Conservation (phyloP, 1,140 invertebrate genomes). For the Paralvinella palmiformis region DNA sequence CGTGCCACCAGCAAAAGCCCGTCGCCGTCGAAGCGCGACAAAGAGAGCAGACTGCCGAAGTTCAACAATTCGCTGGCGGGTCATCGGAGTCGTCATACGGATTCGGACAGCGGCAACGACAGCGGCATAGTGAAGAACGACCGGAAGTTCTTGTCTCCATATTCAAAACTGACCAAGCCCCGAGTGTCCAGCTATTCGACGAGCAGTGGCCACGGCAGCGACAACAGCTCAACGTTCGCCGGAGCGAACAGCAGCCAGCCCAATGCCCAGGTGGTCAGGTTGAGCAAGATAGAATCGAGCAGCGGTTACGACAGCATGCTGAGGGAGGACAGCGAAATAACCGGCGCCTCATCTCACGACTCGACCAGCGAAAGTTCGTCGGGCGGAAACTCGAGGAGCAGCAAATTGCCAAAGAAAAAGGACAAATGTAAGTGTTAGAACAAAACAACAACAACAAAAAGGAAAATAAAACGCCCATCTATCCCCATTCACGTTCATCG, state of each 20-base stretch:
- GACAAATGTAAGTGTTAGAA: constrained; percentile 30
- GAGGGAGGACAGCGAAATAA: constrained; percentile 61
- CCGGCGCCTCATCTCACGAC: constrained; percentile 55
- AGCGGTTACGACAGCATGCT: constrained; percentile 85
- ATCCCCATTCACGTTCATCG: too few relatives aligned
- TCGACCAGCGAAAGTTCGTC: constrained; percentile 43
- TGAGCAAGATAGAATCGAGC: constrained; percentile 57
- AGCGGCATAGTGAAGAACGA: constrained; percentile 28
- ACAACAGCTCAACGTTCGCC: constrained; percentile 41
- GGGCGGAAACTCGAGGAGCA: constrained; percentile 36
- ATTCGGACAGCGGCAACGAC: constrained; percentile 28
- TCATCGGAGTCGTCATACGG: background rate
- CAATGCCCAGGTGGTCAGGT: constrained; percentile 31
- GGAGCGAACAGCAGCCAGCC: constrained; percentile 34
- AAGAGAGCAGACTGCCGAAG: background rate
- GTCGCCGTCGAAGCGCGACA: background rate
- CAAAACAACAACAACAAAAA: too few relatives aligned
- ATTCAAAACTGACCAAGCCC: constrained; percentile 45
- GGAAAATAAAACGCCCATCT: too few relatives aligned
- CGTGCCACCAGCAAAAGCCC: constrained; percentile 6
- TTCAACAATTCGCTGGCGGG: background rate
- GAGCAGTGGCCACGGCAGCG: constrained; percentile 50
- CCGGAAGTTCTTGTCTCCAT: constrained; percentile 38
- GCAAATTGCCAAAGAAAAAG: constrained; percentile 30
- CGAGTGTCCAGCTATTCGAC: constrained; percentile 41